phyloP scores from a whole-genome alignment of 2,113 vertebrate genomes.

The Mellivora capensis region DNA sequence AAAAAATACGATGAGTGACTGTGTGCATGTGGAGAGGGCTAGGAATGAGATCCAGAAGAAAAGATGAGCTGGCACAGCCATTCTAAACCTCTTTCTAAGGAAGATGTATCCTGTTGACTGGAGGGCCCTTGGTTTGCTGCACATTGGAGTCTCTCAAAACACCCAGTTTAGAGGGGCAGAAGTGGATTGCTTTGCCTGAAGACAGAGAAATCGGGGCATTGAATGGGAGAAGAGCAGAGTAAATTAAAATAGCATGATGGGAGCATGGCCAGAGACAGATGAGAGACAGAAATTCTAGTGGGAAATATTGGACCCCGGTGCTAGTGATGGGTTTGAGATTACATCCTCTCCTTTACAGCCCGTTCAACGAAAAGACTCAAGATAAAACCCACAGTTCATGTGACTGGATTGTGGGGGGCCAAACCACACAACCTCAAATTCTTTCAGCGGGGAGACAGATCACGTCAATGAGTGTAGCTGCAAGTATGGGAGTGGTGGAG shows the following conservation, averaged over 20 bases:
- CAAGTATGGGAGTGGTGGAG: neutral
- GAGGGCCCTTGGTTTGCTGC: neutral
- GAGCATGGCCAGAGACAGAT: neutral
- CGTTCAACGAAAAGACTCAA: neutral
- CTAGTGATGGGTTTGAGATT: neutral
- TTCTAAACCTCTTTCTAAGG: neutral
- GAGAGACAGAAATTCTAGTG: neutral
- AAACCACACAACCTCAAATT: neutral
- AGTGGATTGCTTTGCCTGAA: neutral
- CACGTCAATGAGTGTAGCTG: neutral
- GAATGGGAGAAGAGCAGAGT: neutral
- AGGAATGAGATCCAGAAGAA: neutral
- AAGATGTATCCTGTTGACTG: neutral
- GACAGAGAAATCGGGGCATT: neutral
- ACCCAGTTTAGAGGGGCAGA: neutral
- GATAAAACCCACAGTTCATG: neutral
- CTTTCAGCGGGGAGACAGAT: neutral
- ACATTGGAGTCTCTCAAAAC: neutral
- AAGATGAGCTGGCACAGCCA: neutral
- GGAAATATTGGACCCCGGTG: neutral
- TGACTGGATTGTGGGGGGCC: neutral
- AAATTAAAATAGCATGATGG: neutral
- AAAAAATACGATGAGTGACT: neutral
- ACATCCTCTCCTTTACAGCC: neutral
- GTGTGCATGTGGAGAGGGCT: neutral